Percentiles rank a stretch among this genome's conserved stretches.
These are phyloP conservation scores for Alviniconcha strummeri DNA, from an alignment of 2,888 invertebrate genomes.

Conservation along the genomic window DNA sequence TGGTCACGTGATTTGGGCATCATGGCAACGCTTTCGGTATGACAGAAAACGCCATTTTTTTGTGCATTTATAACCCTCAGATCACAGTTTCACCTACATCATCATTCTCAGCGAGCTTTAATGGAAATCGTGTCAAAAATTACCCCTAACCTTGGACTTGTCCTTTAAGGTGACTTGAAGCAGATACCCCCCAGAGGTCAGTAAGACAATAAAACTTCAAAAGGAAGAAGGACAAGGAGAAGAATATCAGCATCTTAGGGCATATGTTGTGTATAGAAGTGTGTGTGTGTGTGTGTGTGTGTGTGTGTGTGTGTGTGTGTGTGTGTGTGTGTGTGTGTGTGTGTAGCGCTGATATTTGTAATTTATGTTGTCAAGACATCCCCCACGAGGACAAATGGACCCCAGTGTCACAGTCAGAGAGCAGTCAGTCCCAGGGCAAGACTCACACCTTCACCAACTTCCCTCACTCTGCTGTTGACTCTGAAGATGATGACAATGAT, in stretches of 20 bases:
- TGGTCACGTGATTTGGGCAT: too few relatives aligned
- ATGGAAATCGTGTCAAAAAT: too few relatives aligned
- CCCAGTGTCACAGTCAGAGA: neutral
- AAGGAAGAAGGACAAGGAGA: neutral
- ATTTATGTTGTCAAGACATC: conserved; percentile 32
- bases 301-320: neutral
- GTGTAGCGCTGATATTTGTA: neutral
- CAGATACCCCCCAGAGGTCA: too few relatives aligned
- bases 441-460: conserved; percentile 70
- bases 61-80: too few relatives aligned
- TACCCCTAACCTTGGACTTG: too few relatives aligned
- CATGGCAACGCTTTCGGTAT: too few relatives aligned
- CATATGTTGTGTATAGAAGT: neutral
- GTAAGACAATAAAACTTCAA: too few relatives aligned
- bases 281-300: neutral
- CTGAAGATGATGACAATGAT: conserved; percentile 66
- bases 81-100: too few relatives aligned
- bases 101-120: too few relatives aligned
- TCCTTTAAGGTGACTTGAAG: too few relatives aligned
- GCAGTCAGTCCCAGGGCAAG: conserved; percentile 45
- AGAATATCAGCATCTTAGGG: neutral
- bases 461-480: conserved; percentile 63
- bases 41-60: too few relatives aligned
- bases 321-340: neutral
- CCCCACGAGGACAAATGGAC: conserved; percentile 31